phyloP scores from a whole-genome alignment of 2,888 invertebrate genomes.

The Eilema caniola region DNA sequence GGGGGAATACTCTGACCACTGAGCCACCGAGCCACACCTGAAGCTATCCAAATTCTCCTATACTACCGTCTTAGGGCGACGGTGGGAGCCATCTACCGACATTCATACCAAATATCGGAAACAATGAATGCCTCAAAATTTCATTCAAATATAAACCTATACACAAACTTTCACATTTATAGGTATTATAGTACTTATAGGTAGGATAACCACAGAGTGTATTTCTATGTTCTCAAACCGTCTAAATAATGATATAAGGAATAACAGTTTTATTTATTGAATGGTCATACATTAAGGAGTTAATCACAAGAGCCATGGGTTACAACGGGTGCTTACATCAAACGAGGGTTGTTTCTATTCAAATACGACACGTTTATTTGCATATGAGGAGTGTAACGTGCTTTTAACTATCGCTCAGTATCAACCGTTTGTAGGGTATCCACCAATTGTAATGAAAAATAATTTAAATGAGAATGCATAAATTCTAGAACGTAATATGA shows the following conservation, averaged over 20 bases:
- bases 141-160: no score
- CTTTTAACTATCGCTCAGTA: constrained; percentile 69
- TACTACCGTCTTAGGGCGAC: no score
- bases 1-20: no score
- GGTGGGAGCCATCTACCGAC: no score
- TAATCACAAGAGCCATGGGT: constrained; percentile 36
- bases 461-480: neutral
- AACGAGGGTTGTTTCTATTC: constrained; percentile 66
- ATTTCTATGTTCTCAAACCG: neutral
- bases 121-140: no score
- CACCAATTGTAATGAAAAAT: constrained; percentile 35
- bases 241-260: constrained; percentile 1
- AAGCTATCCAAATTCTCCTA: no score
- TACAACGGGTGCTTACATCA: constrained; percentile 35
- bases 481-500: neutral
- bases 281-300: constrained; percentile 25
- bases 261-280: constrained; percentile 10
- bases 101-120: no score
- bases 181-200: no score
- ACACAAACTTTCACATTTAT: no score
- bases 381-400: constrained; percentile 74
- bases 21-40: no score
- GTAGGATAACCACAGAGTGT: neutral
- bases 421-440: constrained; percentile 55
- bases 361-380: constrained; percentile 76